Conservation (phyloP, 2,797 vertebrate species). For the Chaetophractus vellerosus region DNA sequence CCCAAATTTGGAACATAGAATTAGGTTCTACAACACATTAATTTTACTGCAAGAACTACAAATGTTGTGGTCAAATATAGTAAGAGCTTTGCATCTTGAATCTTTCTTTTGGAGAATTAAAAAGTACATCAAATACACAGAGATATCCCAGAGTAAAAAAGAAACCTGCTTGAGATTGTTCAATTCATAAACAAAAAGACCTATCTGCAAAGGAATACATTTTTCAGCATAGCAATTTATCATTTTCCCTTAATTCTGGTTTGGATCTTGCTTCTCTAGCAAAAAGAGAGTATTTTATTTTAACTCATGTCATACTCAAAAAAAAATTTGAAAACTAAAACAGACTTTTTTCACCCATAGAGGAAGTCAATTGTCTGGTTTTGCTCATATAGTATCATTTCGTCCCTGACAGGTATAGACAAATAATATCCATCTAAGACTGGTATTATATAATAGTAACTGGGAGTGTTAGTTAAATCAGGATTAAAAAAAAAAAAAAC, state of each 20-base stretch:
- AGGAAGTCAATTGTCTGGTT: background rate
- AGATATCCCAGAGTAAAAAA: conserved; percentile 6
- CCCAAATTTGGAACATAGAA: background rate
- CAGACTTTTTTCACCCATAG: background rate
- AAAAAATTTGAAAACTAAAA: background rate
- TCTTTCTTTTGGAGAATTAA: conserved; percentile 37
- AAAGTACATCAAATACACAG: conserved; percentile 19
- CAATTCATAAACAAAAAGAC: conserved; percentile 57
- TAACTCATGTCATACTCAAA: background rate
- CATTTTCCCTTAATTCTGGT: background rate
- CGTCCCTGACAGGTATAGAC: background rate
- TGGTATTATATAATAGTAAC: background rate
- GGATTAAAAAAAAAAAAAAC: background rate
- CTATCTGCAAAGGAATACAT: background rate
- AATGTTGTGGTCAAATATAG: background rate
- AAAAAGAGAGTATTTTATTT: background rate
- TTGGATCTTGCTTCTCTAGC: conserved; percentile 14
- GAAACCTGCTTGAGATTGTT: conserved; percentile 20
- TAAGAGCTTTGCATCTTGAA: conserved; percentile 5
- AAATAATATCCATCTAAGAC: background rate
- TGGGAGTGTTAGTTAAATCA: background rate
- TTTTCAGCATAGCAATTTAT: background rate
- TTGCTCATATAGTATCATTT: background rate
- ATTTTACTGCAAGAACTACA: conserved; percentile 15
- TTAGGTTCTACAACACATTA: background rate